Conservation (phyloP, 1,140 invertebrate species). For the Drosophila triauraria region DNA sequence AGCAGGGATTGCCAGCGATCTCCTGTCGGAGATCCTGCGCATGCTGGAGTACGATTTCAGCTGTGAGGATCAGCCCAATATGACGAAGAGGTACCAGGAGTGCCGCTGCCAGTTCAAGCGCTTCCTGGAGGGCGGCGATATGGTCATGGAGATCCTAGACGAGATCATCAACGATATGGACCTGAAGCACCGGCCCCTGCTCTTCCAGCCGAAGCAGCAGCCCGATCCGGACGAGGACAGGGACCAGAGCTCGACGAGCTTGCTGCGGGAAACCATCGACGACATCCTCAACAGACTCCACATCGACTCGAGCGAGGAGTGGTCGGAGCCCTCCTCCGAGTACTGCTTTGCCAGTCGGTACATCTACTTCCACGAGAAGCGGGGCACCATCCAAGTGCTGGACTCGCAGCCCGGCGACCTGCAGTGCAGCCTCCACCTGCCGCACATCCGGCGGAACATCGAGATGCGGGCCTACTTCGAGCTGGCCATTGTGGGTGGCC, state of each 20-base stretch:
- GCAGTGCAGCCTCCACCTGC: slow-evolving; percentile 59
- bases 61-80: slow-evolving; percentile 60
- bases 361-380: slow-evolving; percentile 75
- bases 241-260: slow-evolving; percentile 44
- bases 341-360: slow-evolving; percentile 63
- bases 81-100: slow-evolving; percentile 67
- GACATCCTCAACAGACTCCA: slow-evolving; percentile 56
- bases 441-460: slow-evolving; percentile 50
- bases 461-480: slow-evolving; percentile 55
- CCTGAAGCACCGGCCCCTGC: slow-evolving; percentile 48
- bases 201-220: slow-evolving; percentile 5
- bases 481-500: slow-evolving; percentile 61
- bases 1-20: slow-evolving; percentile 39
- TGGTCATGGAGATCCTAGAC: slow-evolving; percentile 62
- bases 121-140: slow-evolving; percentile 25
- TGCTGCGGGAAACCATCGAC: slow-evolving; percentile 56
- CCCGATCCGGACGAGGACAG: neutral
- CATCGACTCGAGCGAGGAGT: slow-evolving; percentile 63
- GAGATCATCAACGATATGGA: slow-evolving; percentile 73
- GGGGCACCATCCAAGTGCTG: slow-evolving; percentile 21
- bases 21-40: slow-evolving; percentile 66
- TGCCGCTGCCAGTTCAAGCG: slow-evolving; percentile 55
- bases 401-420: neutral
- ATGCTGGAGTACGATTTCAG: slow-evolving; percentile 68
- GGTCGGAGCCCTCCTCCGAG: slow-evolving; percentile 60